These are phyloP conservation scores for Chelon labrosus DNA, from an alignment of 2,797 vertebrate genomes.

Conservation along the genomic window DNA sequence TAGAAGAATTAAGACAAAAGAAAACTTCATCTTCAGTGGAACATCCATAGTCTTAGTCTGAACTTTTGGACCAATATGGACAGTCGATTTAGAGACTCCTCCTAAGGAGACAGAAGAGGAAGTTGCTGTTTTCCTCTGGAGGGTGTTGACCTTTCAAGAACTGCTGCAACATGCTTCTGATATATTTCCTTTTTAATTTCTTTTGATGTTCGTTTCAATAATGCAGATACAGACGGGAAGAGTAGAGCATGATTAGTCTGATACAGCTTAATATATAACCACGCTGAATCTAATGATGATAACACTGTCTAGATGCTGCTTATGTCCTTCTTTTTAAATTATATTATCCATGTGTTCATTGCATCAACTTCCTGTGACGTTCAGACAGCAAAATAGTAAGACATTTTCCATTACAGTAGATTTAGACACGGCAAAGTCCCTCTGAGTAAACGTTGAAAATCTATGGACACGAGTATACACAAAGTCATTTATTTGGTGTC, in stretches of 20 bases:
- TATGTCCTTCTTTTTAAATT: too few relatives aligned
- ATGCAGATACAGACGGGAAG: not conserved
- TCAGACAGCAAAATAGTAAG: not conserved
- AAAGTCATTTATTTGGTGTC: conserved; percentile 84
- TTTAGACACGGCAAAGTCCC: not conserved
- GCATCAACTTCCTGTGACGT: not conserved
- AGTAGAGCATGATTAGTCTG: not conserved
- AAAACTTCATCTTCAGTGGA: conserved; percentile 73
- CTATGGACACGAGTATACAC: conserved; percentile 44
- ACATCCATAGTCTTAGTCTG: conserved; percentile 9
- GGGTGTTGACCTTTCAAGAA: not conserved
- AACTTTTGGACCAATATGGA: conserved; percentile 22
- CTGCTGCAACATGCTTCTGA: not conserved
- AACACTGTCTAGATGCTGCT: not conserved
- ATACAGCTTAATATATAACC: not conserved
- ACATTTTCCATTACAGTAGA: not conserved
- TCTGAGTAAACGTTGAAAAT: not conserved
- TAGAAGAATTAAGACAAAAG: conserved; percentile 66
- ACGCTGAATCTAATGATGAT: not conserved
- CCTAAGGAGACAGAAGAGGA: conserved; percentile 54
- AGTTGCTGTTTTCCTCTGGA: conserved; percentile 37
- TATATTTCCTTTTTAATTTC: not conserved
- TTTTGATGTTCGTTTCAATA: not conserved
- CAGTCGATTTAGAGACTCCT: conserved; percentile 28
- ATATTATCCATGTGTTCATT: too few relatives aligned